These are phyloP conservation scores for Sweltsa coloradensis DNA, from an alignment of 1,140 invertebrate genomes.

Conservation along the genomic window DNA sequence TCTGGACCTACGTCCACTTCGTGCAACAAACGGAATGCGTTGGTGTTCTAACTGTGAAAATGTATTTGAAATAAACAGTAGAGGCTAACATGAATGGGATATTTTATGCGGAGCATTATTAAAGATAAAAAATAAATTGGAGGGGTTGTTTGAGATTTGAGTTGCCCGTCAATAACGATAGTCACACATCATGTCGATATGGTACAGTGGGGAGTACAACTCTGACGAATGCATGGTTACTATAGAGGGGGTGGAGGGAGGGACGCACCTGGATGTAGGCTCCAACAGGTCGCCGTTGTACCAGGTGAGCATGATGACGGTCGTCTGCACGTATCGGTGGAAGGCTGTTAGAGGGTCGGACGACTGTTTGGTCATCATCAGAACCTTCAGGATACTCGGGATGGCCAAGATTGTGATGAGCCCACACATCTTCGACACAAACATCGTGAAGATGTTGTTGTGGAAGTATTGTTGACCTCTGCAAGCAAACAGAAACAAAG, in stretches of 20 bases:
- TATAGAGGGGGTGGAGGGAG: no score
- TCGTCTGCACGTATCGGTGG: conserved; percentile 58
- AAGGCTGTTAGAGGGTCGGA: conserved; percentile 49
- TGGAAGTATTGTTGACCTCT: conserved; percentile 52
- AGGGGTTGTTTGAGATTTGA: no score
- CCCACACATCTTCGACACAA: conserved; percentile 44
- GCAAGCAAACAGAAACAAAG: conserved; percentile 22
- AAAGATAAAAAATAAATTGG: no score
- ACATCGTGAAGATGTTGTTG: conserved; percentile 43
- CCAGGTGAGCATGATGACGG: conserved; percentile 60
- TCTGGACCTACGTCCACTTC: no score
- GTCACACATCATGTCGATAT: neutral
- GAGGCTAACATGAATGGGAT: no score
- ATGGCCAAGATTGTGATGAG: conserved; percentile 47
- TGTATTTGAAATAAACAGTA: no score
- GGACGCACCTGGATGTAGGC: conserved; percentile 21
- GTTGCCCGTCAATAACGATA: neutral
- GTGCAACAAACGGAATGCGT: no score
- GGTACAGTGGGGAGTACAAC: no score
- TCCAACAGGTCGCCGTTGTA: conserved; percentile 45
- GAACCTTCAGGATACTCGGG: conserved; percentile 44
- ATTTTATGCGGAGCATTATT: no score
- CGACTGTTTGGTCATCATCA: conserved; percentile 52
- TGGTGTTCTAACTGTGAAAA: no score
- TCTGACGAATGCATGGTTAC: no score